Evolutionary conservation across 1,140 invertebrate genomes (phyloP), one percentile per base, ranked within the genome.

Genomic region (Anthonomus grandis): DNA sequence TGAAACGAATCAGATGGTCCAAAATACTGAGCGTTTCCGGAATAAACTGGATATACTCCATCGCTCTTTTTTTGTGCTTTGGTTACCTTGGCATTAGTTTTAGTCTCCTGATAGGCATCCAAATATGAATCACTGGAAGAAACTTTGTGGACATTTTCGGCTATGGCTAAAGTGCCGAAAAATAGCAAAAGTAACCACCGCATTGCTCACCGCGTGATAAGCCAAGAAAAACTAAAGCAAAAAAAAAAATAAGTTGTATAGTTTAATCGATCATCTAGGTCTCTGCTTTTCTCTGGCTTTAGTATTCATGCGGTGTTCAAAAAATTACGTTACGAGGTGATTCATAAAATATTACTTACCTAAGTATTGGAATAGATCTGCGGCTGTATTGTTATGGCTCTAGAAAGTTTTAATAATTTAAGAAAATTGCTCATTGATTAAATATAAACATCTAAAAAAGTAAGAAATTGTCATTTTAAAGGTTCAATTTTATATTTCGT

Each of bases 121-220:
- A 64, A 37, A 38, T 64, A 64, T 2, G 62, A 60, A 41, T 64
- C 62, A 8, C 52, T 44, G 31, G 57, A 24, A 3, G 48, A 34
- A 3, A 54, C 41, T 25, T 58, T 52, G 17, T 47, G 6, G 5
- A 52, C 49, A 21, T 59, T 42, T 39, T 48, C 46, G 5, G 54
- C 45, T 15, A 42, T 12, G 37, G 15, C 12, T 21, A 8, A 18
- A 19, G 23, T n/a, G 23, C 27, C n/a, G 25, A 23, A 46, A 3
- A 15, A 12, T 53, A 36, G 17, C 6, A 53, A 1, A 19, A 48
- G n/a, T 13, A 34, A 17, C 15, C 19, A 15, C 17, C 46, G 19
- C 46, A 48, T 48, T 3, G n/a, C 19, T 46, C 21, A 36, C 4
- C 37, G 10, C 2, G 6, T 15, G 27, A 44, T 21, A 15, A 22